Evolutionary conservation across 2,113 vertebrate genomes (phyloP), one percentile per base, ranked within the genome.

Genomic region (Phaethornis superciliosus): DNA sequence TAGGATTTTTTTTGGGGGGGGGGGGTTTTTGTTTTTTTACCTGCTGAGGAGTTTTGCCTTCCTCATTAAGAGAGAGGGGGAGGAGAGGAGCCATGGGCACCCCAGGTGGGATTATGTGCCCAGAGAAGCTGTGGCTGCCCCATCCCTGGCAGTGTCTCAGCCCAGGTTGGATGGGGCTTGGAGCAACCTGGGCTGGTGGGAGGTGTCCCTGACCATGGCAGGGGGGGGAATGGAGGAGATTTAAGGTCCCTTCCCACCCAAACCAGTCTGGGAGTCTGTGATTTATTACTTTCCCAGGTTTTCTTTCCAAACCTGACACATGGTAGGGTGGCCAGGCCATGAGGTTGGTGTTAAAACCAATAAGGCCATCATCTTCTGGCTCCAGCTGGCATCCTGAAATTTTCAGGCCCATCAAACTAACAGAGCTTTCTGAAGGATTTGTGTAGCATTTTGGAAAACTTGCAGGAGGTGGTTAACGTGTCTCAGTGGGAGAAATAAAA

Each of bases 21-120:
- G n/a, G n/a, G 40, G 40, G 10, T 40, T 40, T 49, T 75, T 85
- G 40, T 33, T 94, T 27, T 88, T 44, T 49, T 46, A 92, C 68
- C 70, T 95, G 77, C 81, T 88, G 92, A 58, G 60, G 49, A 77
- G 46, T 91, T 96, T 93, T 90, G 20, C 35, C 23, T 74, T 83
- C 65, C 56, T 93, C 93, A 60, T 86, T 74, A 90, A 68, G 58
- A 91, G 89, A 85, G 27, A 27, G 14, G 2, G 70, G 69, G 78
- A 79, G 35, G 64, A 87, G 47, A 89, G 83, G 46, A 62, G 23
- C 79, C 80, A 27, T 60, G 52, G 69, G 10, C 59, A 54, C 33
- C 42, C 6, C 24, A 4, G 58, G 67, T 0, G 16, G 32, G 65
- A 42, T 28, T 65, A 30, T 62, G 19, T 47, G 46, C 18, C 19